Evolutionary conservation across 2,797 vertebrate genomes (phyloP).

Genomic region (Lacerta viridis): DNA sequence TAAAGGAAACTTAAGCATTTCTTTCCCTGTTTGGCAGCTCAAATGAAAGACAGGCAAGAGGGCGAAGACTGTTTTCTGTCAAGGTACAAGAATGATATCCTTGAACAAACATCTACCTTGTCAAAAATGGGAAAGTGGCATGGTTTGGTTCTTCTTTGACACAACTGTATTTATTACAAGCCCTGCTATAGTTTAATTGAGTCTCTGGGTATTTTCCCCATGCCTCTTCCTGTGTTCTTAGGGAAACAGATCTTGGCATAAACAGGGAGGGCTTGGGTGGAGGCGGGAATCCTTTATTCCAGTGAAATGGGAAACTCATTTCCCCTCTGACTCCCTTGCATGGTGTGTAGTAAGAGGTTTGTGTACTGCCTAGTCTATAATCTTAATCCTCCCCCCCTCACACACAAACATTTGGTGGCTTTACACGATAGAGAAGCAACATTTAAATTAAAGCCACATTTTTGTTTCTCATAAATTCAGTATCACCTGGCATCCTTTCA

Average conservation of each 20-base stretch:
- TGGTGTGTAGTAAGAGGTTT: not conserved
- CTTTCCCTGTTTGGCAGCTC: not conserved
- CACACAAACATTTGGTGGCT: not conserved
- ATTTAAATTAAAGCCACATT: not conserved
- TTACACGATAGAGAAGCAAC: not conserved
- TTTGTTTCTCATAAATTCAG: not conserved
- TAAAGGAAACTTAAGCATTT: not conserved
- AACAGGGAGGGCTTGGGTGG: too few species aligned
- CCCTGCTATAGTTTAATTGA: not conserved
- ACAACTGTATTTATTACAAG: not conserved
- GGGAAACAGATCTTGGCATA: not conserved
- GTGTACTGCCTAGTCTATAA: not conserved
- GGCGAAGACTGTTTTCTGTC: not conserved
- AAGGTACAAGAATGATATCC: not conserved
- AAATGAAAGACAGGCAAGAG: not conserved
- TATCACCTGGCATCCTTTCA: not conserved
- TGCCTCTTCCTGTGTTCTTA: not conserved
- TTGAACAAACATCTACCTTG: not conserved
- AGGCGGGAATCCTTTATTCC: not conserved
- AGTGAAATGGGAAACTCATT: not conserved
- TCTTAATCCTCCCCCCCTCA: not conserved
- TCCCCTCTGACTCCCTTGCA: not conserved
- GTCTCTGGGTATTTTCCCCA: not conserved
- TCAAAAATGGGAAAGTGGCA: not conserved
- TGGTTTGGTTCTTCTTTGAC: not conserved